Base-by-base conservation (phyloP, 2,113 vertebrate species). In the Turdus rufiventris region DNA sequence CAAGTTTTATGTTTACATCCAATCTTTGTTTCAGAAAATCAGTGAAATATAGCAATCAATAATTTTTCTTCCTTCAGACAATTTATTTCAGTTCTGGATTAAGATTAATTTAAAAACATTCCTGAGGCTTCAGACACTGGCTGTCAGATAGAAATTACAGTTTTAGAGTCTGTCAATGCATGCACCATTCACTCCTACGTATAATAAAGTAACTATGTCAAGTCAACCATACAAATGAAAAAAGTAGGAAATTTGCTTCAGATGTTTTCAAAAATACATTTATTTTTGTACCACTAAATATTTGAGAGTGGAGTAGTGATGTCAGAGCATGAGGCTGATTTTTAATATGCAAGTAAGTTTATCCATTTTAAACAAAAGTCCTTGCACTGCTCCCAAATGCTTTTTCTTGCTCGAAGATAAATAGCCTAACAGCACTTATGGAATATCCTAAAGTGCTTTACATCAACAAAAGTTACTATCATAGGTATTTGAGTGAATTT, bases 401-500 rank as follows among this genome's bases (percentile, higher is more conserved):
- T 84, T 81, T 67, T 93, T 82, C 29, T 51, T 80, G 3, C 63
- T 94, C 0, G 0, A 93, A 96, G 67, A 96, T 88, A 94, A 95
- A 93, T 89, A 96, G 65, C 71, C 16, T 77, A n/a, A 66, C 88
- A 47, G 51, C 74, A 88, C 36, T 95, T 96, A 66, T 36, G 74
- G 73, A 91, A 86, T 91, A 88, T 93, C 80, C 70, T 93, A 40
- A 89, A 95, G 84, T 93, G 74, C 40, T 94, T 88, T 82, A 85
- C 42, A 94, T 94, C 94, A 95, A 84, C 31, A 75, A 76, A 95
- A 94, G 92, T 97, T 94, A 91, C 51, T 94, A 67, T 89, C 43
- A 75, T 67, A 94, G 71, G 53, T 85, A 91, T 93, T 67, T 89
- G 66, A 97, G 60, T 83, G 93, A 96, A 96, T 93, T 94, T 96